Evolutionary conservation across 1,140 invertebrate species (phyloP).

Genomic region (Cotesia typhae): DNA sequence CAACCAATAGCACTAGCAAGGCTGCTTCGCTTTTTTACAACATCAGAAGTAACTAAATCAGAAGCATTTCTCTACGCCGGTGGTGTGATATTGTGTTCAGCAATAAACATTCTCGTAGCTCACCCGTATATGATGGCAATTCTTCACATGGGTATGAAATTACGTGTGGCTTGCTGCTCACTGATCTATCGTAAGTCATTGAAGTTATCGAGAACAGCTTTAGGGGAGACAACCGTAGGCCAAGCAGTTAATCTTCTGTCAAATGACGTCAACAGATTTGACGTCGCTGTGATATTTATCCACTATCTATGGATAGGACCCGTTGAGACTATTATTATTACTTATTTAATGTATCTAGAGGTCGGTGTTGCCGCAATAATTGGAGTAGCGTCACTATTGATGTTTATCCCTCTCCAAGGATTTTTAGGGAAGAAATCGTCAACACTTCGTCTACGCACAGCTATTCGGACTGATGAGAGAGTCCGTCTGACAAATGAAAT

Average conservation of each 20-base stretch:
- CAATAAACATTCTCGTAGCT: conserved; percentile 73
- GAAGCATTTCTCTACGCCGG: conserved; percentile 75
- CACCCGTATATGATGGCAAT: conserved; percentile 84
- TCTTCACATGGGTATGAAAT: conserved; percentile 76
- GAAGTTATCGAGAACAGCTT: conserved; percentile 71
- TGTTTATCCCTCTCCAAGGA: conserved; percentile 87
- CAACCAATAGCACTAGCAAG: conserved; percentile 76
- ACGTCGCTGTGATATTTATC: conserved; percentile 72
- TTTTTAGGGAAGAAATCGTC: conserved; percentile 75
- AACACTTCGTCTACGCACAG: conserved; percentile 66
- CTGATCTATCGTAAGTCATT: conserved; percentile 84
- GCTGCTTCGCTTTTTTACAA: conserved; percentile 76
- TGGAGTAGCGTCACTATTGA: conserved; percentile 79
- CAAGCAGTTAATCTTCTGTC: conserved; percentile 89
- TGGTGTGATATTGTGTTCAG: conserved; percentile 74
- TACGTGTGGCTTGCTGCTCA: conserved; percentile 80
- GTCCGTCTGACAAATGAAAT: conserved; percentile 87
- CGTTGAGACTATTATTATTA: conserved; percentile 77
- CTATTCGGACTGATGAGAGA: conserved; percentile 79
- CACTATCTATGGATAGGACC: conserved; percentile 80
- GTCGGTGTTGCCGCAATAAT: conserved; percentile 78
- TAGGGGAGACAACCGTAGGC: conserved; percentile 81
- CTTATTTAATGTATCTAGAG: conserved; percentile 79
- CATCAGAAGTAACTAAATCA: conserved; percentile 54
- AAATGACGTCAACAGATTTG: conserved; percentile 82